phyloP scores from a whole-genome alignment of 2,888 invertebrate species.

The Labia minor region DNA sequence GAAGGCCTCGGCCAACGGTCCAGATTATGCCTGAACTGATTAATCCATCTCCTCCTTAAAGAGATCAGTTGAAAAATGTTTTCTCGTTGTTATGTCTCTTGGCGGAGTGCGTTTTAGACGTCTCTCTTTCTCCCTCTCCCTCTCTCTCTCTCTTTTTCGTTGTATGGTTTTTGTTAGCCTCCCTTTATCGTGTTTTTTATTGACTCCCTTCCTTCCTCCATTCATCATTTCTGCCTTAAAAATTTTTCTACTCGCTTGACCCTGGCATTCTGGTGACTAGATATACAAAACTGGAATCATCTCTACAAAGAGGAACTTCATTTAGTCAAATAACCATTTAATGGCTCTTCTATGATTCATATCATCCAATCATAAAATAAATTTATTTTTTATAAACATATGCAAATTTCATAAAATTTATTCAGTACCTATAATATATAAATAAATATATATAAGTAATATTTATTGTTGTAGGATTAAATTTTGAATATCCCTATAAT shows the following conservation, averaged over 20 bases:
- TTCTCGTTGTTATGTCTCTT: neutral
- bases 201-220: conserved; percentile 7
- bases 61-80: neutral
- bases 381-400: too few species aligned
- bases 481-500: too few species aligned
- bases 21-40: neutral
- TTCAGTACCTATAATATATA: too few species aligned
- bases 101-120: neutral
- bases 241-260: conserved; percentile 13
- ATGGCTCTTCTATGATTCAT: neutral
- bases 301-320: neutral
- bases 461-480: too few species aligned
- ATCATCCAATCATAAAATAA: too few species aligned
- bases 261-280: neutral
- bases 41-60: neutral
- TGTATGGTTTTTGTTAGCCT: neutral
- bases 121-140: too few species aligned
- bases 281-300: neutral
- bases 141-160: neutral
- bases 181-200: conserved; percentile 7
- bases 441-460: too few species aligned
- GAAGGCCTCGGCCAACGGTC: neutral
- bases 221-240: conserved; percentile 3
- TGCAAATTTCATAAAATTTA: too few species aligned
- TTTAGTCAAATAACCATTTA: neutral